These are phyloP conservation scores for Lithophane leautieri DNA, from an alignment of 2,888 invertebrate species.

Conservation along the genomic window DNA sequence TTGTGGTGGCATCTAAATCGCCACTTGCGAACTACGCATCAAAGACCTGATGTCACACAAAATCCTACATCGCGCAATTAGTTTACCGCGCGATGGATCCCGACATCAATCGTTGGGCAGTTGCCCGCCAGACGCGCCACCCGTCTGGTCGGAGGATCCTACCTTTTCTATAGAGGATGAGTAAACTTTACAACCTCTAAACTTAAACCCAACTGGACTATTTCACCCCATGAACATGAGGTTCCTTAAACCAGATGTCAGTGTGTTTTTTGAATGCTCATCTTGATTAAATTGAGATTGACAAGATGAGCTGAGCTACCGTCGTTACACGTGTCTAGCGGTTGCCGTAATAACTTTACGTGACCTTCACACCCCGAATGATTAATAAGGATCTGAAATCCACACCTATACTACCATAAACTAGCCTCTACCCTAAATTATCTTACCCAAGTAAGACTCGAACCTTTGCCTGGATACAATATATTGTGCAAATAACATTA, in stretches of 20 bases:
- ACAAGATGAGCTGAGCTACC: neutral
- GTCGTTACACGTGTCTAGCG: neutral
- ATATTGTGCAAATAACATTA: constrained; percentile 50
- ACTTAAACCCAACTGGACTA: no score
- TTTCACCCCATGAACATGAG: neutral
- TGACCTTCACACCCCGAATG: neutral
- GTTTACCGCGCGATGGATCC: no score
- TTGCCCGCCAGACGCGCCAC: no score
- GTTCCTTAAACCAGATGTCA: neutral
- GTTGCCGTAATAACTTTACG: neutral
- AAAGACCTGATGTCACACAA: no score
- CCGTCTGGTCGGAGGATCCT: no score
- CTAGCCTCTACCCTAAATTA: neutral
- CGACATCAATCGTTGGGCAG: no score
- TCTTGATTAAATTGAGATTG: neutral
- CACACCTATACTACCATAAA: neutral
- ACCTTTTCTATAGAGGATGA: no score
- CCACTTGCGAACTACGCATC: no score
- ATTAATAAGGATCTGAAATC: constrained; percentile 13
- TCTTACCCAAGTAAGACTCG: constrained; percentile 3
- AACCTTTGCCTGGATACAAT: constrained; percentile 19
- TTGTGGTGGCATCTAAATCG: no score
- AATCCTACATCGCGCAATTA: no score
- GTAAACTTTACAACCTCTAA: no score
- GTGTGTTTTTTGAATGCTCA: neutral